Conservation (phyloP, 1,140 invertebrate genomes). For the Drosophila gunungcola region DNA sequence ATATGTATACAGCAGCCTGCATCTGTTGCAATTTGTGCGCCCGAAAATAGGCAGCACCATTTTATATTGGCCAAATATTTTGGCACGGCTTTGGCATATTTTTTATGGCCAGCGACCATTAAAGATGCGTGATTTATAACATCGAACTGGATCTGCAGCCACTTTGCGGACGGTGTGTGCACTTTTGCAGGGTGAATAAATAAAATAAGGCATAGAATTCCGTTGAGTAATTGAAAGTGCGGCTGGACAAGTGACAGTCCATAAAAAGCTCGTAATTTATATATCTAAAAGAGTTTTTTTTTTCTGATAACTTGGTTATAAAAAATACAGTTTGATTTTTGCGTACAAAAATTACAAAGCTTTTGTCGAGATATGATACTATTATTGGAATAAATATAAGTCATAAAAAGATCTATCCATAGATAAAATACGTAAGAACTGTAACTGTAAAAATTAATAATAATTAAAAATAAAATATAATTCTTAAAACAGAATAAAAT, state of each 20-base stretch:
- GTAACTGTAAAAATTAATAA: no score
- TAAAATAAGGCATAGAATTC: slow-evolving; percentile 15
- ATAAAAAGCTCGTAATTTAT: slow-evolving; percentile 2
- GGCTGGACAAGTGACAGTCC: slow-evolving; percentile 7
- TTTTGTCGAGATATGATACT: no score
- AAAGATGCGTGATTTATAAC: slow-evolving; percentile 68
- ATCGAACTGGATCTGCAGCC: slow-evolving; percentile 24
- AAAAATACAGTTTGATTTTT: no score
- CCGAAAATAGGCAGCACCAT: slow-evolving; percentile 57
- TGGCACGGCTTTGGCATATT: slow-evolving; percentile 46
- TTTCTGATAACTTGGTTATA: no score
- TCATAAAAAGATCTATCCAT: no score
- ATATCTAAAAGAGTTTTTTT: neutral
- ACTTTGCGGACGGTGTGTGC: slow-evolving; percentile 4
- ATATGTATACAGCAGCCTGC: slow-evolving; percentile 10
- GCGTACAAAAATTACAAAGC: no score
- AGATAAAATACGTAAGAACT: no score
- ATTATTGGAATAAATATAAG: no score
- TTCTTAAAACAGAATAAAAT: no score
- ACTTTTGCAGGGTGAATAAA: slow-evolving; percentile 13
- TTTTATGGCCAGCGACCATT: slow-evolving; percentile 51
- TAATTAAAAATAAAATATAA: no score
- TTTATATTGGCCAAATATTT: slow-evolving; percentile 48
- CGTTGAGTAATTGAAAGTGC: slow-evolving; percentile 22
- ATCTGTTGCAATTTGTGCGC: slow-evolving; percentile 73